Percentiles rank a stretch among this genome's conserved stretches.
phyloP scores from a whole-genome alignment of 2,113 vertebrate genomes.

The Nannospalax galili region DNA sequence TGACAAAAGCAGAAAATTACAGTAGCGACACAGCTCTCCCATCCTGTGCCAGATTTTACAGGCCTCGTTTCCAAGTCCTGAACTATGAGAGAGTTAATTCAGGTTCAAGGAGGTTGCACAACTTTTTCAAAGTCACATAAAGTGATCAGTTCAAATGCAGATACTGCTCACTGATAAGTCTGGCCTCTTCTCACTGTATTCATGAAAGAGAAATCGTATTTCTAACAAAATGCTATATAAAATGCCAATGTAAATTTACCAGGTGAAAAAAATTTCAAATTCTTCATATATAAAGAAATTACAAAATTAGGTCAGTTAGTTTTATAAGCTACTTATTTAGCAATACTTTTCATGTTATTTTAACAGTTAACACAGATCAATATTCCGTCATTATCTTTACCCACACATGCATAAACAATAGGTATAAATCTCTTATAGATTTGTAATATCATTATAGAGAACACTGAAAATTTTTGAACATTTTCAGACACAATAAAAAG shows the following conservation, averaged over 20 bases:
- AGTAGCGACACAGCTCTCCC: not conserved
- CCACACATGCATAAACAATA: not conserved
- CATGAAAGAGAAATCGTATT: constrained; percentile 23
- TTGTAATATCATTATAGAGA: not conserved
- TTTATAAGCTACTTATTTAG: constrained; percentile 51
- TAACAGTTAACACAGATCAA: not conserved
- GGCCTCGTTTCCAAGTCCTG: not conserved
- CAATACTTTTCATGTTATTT: not conserved
- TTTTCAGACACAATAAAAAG: not conserved
- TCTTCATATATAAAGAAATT: constrained; percentile 16
- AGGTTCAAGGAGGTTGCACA: not conserved
- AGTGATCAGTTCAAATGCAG: constrained; percentile 20
- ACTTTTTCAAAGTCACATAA: constrained; percentile 27
- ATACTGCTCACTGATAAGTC: not conserved
- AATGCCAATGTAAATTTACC: constrained; percentile 33
- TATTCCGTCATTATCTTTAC: constrained; percentile 19
- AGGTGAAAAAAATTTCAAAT: constrained; percentile 41
- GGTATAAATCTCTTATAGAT: not conserved
- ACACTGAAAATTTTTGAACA: not conserved
- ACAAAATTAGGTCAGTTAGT: constrained; percentile 12
- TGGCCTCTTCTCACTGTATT: not conserved
- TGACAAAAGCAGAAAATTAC: not conserved
- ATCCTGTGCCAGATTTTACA: not conserved
- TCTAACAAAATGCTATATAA: constrained; percentile 14
- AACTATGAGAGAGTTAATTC: constrained; percentile 2